Evolutionary conservation across 1,140 invertebrate genomes (phyloP).

Genomic region (Aphis gossypii): DNA sequence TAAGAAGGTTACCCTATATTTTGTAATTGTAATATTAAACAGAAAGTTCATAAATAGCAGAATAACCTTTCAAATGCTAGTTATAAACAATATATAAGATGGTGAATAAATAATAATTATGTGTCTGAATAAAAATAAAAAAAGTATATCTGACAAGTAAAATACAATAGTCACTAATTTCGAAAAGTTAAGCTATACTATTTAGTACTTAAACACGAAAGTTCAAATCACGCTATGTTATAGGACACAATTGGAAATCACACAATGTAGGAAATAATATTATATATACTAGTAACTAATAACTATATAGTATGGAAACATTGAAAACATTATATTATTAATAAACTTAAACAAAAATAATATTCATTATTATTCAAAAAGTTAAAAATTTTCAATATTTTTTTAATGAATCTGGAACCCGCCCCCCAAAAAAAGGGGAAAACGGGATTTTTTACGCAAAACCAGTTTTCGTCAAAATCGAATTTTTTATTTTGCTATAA

Average conservation of each 20-base stretch:
- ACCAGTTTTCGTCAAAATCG: too few species aligned
- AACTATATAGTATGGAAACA: too few species aligned
- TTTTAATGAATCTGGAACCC: too few species aligned
- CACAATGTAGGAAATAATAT: not conserved
- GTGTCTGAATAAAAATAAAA: not conserved
- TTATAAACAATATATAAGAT: not conserved
- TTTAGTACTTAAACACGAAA: not conserved
- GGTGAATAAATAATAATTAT: not conserved
- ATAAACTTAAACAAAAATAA: too few species aligned
- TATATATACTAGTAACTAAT: not conserved
- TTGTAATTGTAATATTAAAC: not conserved
- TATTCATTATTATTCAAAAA: too few species aligned
- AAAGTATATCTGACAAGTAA: not conserved
- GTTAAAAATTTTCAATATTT: too few species aligned
- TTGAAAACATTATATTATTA: too few species aligned
- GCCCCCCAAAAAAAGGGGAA: too few species aligned
- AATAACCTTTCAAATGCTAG: not conserved
- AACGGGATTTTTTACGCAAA: too few species aligned
- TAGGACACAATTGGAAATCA: not conserved
- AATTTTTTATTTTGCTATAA: too few species aligned
- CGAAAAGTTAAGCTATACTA: not conserved
- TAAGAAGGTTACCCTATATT: not conserved
- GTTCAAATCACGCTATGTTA: not conserved
- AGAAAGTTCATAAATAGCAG: not conserved
- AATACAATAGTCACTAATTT: not conserved